Percentiles rank a stretch among this genome's conserved stretches.
Evolutionary conservation across 2,113 vertebrate species (phyloP).

Genomic region (Cyrtonyx montezumae): DNA sequence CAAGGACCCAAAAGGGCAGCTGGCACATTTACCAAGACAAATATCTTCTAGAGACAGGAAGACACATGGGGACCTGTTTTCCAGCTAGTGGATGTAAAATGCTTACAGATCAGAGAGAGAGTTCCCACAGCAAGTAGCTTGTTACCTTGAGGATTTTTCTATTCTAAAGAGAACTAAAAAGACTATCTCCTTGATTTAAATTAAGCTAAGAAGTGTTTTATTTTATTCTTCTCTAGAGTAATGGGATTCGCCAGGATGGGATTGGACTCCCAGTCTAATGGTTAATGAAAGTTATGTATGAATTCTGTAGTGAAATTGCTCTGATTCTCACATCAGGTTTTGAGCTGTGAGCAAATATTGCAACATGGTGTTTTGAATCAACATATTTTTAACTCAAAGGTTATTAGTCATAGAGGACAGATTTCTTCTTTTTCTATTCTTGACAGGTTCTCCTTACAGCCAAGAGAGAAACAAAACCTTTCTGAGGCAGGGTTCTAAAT

Average conservation of each 20-base stretch:
- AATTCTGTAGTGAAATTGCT: constrained; percentile 2
- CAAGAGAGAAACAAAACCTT: background rate
- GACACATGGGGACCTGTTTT: background rate
- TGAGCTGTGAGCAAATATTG: background rate
- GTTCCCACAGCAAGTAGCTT: background rate
- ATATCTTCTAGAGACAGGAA: background rate
- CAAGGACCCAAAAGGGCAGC: background rate
- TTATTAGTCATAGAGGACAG: background rate
- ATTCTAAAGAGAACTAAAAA: background rate
- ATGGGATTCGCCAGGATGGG: background rate
- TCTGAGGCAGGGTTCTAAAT: background rate
- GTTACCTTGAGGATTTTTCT: background rate
- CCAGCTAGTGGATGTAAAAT: background rate
- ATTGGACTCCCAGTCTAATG: background rate
- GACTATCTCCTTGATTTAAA: background rate
- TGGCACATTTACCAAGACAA: background rate
- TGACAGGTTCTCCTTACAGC: background rate
- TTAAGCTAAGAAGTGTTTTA: background rate
- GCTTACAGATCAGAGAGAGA: background rate
- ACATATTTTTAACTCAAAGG: background rate
- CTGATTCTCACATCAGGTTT: background rate
- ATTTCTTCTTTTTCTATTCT: constrained; percentile 32
- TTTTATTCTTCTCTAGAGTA: background rate
- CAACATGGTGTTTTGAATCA: background rate
- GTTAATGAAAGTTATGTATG: background rate